Conservation (phyloP, 2,888 invertebrate species). For the Lasioglossum leucozonium region DNA sequence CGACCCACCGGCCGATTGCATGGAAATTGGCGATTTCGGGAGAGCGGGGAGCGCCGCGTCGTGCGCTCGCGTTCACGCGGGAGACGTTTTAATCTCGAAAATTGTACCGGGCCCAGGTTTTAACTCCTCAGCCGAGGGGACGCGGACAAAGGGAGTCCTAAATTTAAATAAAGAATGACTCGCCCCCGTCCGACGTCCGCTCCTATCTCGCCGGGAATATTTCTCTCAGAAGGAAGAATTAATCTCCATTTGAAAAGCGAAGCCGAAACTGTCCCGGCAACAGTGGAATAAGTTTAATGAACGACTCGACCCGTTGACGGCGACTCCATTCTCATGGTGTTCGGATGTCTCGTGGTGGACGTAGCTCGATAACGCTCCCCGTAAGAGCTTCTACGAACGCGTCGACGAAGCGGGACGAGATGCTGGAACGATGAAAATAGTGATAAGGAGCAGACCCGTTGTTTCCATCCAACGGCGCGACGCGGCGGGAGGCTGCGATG, state of each 20-base stretch:
- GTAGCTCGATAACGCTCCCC: neutral
- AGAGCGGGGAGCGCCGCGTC: neutral
- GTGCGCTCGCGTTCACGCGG: neutral
- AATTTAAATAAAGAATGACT: constrained; percentile 33
- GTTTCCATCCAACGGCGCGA: neutral
- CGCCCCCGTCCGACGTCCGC: neutral
- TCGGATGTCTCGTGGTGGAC: neutral
- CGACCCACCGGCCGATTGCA: neutral
- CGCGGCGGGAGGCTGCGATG: neutral
- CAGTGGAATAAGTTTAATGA: neutral
- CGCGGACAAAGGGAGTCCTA: neutral
- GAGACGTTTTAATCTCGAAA: neutral
- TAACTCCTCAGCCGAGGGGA: constrained; percentile 5
- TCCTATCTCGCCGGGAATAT: constrained; percentile 7
- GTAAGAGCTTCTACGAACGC: neutral
- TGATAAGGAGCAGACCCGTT: constrained; percentile 13
- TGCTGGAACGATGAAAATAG: neutral
- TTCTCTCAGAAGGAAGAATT: constrained; percentile 6
- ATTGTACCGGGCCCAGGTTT: neutral
- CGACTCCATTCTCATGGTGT: neutral
- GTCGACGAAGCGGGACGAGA: neutral
- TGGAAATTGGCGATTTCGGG: constrained; percentile 6
- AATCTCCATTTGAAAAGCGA: constrained; percentile 18
- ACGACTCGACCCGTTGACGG: neutral
- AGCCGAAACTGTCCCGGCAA: neutral